These are phyloP conservation scores for Andrena dorsata DNA, from an alignment of 2,888 invertebrate genomes.

Conservation along the genomic window DNA sequence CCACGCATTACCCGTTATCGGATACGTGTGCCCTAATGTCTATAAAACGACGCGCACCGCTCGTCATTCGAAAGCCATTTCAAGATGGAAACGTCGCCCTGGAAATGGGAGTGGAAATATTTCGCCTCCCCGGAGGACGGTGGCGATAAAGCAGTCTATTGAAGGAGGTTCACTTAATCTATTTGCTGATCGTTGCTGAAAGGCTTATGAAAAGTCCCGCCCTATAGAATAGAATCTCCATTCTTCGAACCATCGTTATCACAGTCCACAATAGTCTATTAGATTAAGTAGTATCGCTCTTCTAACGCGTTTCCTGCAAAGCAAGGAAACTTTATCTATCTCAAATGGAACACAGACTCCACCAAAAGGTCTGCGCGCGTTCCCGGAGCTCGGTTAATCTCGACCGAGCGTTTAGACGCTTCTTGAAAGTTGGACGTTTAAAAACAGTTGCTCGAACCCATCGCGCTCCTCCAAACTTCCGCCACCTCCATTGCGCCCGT, in stretches of 20 bases:
- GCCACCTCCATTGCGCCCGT: background rate
- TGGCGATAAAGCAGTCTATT: background rate
- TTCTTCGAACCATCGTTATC: too few species aligned
- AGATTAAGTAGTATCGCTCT: too few species aligned
- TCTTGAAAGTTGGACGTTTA: conserved; percentile 9
- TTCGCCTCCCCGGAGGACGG: background rate
- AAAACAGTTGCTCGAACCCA: background rate
- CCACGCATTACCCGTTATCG: conserved; percentile 42
- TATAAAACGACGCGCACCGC: conserved; percentile 52
- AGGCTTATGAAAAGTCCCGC: too few species aligned
- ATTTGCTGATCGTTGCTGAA: background rate
- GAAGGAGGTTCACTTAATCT: background rate
- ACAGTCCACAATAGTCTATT: too few species aligned
- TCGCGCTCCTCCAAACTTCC: background rate
- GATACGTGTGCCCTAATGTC: conserved; percentile 52
- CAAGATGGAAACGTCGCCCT: conserved; percentile 17
- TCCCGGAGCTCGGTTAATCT: background rate
- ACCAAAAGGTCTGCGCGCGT: background rate
- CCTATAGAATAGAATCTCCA: too few species aligned
- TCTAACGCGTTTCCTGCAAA: too few species aligned
- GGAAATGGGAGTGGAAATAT: background rate
- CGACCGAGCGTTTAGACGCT: background rate
- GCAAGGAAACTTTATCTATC: too few species aligned
- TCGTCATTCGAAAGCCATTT: conserved; percentile 55
- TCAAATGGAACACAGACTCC: too few species aligned